A percentile compares a stretch with the other conserved stretches of the same genome.
phyloP scores from a whole-genome alignment of 1,140 invertebrate genomes.

The Diuraphis noxia region DNA sequence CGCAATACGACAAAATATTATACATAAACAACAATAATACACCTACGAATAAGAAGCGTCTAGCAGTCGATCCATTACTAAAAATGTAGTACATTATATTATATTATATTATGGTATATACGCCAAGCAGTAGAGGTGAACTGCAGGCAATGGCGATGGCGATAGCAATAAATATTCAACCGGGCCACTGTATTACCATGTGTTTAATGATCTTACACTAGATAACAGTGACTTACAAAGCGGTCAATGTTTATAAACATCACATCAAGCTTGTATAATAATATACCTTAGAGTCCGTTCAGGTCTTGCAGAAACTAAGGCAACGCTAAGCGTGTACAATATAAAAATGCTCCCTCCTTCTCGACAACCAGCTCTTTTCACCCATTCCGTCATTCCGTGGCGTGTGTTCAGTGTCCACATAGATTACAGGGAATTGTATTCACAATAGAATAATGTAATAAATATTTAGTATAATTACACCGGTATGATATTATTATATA shows the following conservation, averaged over 20 bases:
- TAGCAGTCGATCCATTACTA: neutral
- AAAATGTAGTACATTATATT: neutral
- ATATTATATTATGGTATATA: neutral
- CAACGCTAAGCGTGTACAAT: neutral
- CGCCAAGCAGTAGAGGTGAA: neutral
- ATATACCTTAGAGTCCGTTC: neutral
- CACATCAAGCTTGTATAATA: neutral
- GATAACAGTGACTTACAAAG: neutral
- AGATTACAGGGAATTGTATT: neutral
- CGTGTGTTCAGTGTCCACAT: neutral
- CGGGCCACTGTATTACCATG: neutral
- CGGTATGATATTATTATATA: neutral
- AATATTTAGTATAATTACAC: neutral
- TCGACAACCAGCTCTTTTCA: neutral
- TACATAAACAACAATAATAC: neutral
- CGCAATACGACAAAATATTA: neutral
- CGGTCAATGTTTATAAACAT: slow-evolving; percentile 35
- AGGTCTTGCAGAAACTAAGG: neutral
- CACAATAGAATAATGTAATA: slow-evolving; percentile 5
- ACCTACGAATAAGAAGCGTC: neutral
- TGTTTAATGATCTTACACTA: slow-evolving; percentile 11
- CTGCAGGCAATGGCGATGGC: neutral
- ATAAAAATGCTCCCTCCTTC: neutral
- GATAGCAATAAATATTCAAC: neutral
- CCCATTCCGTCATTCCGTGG: no score